Conservation (phyloP, 2,888 invertebrate species). For the Ormyrus pomaceus region DNA sequence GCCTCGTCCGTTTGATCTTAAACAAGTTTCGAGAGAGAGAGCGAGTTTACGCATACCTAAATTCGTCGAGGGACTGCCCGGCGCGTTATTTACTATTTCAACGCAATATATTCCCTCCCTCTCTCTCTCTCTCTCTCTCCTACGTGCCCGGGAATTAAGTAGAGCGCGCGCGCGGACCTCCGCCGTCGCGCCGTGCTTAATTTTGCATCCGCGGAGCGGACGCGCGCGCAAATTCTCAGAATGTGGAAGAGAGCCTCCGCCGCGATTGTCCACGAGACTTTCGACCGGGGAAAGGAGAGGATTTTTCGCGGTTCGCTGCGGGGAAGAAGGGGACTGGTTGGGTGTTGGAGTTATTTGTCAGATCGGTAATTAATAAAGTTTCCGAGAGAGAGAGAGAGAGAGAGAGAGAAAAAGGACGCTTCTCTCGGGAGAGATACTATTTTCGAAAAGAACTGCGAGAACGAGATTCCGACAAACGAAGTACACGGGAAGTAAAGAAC, state of each 20-base stretch:
- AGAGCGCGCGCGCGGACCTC: constrained; percentile 20
- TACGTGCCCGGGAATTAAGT: constrained; percentile 43
- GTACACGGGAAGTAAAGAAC: not conserved
- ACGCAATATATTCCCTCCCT: constrained; percentile 13
- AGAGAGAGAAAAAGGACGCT: not conserved
- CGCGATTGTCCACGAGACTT: too few species aligned
- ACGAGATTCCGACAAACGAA: not conserved
- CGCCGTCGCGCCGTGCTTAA: constrained; percentile 26
- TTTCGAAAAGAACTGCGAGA: not conserved
- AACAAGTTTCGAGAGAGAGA: constrained; percentile 31
- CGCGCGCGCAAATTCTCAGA: not conserved
- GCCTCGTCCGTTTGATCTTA: constrained; percentile 40
- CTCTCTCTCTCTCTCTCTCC: not conserved
- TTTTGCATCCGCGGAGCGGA: constrained; percentile 38
- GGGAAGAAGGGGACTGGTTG: not conserved
- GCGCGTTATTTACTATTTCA: constrained; percentile 42
- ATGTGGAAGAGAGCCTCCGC: not conserved
- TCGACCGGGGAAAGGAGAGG: not conserved
- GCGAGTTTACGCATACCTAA: not conserved
- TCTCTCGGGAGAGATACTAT: too few species aligned
- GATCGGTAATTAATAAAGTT: not conserved
- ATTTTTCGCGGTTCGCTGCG: not conserved
- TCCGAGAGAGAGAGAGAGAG: not conserved
- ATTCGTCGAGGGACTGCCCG: constrained; percentile 12
- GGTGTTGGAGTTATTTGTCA: not conserved